A percentile compares a stretch with the other conserved stretches of the same genome.
phyloP scores from a whole-genome alignment of 2,888 invertebrate genomes.

The Stenurella melanura region DNA sequence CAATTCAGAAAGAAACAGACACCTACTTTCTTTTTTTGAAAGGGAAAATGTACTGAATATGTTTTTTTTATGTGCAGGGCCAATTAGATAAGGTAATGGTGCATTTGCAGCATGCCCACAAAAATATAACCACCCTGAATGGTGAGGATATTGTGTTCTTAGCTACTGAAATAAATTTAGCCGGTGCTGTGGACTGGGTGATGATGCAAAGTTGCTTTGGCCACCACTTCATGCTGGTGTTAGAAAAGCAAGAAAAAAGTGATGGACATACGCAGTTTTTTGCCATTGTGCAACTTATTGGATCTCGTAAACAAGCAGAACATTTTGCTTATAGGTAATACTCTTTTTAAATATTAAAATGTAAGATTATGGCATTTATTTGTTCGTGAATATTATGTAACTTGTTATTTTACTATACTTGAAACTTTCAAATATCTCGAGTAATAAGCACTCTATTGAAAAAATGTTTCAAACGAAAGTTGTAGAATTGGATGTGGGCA shows the following conservation, averaged over 20 bases:
- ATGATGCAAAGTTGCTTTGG: conserved; percentile 99
- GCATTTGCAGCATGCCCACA: conserved; percentile 97
- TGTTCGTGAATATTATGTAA: no score
- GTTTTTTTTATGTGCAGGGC: conserved; percentile 74
- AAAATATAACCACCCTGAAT: conserved; percentile 98
- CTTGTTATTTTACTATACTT: no score
- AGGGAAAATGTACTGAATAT: no score
- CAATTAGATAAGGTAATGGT: conserved; percentile 98
- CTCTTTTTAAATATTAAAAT: not conserved
- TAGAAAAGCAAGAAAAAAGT: conserved; percentile 98
- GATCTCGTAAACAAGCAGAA: conserved; percentile 98
- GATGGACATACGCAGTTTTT: conserved; percentile 98
- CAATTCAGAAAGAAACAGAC: no score
- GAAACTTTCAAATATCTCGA: no score
- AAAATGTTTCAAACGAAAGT: no score
- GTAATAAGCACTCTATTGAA: no score
- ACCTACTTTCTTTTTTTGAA: no score
- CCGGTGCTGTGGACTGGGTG: conserved; percentile 99
- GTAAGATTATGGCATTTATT: no score
- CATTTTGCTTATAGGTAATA: conserved; percentile 94
- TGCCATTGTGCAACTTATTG: conserved; percentile 99
- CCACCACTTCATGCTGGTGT: conserved; percentile 99
- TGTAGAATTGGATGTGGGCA: no score
- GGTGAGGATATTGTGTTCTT: conserved; percentile 99
- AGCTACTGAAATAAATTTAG: conserved; percentile 99